Evolutionary conservation across 2,888 invertebrate genomes (phyloP).

Genomic region (Hymenopus coronatus): DNA sequence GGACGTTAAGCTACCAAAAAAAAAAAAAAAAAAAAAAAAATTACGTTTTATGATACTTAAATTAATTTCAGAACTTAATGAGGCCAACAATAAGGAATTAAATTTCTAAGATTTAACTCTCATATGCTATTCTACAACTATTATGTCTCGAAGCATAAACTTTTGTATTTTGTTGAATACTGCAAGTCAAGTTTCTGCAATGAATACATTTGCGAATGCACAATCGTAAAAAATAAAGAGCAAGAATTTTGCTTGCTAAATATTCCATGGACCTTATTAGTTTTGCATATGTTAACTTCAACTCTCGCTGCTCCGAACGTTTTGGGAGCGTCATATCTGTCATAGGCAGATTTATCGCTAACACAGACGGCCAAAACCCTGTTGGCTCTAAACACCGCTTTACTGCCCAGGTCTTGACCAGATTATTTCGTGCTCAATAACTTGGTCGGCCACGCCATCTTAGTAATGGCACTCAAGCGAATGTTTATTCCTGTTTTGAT

Average conservation of each 20-base stretch:
- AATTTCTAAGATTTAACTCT: background rate
- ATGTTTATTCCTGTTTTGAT: background rate
- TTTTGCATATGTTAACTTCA: background rate
- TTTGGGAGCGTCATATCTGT: background rate
- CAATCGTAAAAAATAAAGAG: background rate
- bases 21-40: no score
- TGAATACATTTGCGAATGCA: background rate
- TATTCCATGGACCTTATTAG: background rate
- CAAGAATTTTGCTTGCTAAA: background rate
- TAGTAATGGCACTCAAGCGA: background rate
- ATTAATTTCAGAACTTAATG: no score
- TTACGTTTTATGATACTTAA: no score
- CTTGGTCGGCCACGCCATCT: background rate
- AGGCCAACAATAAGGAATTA: no score
- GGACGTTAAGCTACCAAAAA: no score
- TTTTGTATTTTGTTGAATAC: background rate
- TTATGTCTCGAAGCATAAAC: background rate
- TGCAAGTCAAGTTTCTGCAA: background rate
- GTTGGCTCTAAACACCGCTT: background rate
- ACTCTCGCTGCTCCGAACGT: background rate
- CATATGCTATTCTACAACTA: background rate
- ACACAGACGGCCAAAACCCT: background rate
- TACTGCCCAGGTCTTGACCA: background rate
- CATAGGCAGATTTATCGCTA: background rate
- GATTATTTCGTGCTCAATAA: background rate